Conservation (phyloP, 2,113 vertebrate genomes). For the Gymnocephalus cernua region DNA sequence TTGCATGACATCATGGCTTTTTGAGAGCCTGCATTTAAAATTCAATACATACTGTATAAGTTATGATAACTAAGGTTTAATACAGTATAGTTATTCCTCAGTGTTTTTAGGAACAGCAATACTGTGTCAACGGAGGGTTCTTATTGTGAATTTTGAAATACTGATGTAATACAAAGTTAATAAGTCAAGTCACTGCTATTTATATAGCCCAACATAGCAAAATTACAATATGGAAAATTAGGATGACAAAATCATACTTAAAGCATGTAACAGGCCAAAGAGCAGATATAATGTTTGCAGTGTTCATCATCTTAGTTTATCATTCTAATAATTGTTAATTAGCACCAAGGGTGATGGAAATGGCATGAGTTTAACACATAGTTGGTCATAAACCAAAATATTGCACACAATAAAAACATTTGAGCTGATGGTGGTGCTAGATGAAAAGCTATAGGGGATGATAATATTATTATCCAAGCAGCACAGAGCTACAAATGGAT, state of each 20-base stretch:
- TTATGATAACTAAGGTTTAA: conserved; percentile 5
- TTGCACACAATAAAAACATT: background rate
- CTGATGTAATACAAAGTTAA: background rate
- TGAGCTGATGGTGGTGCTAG: background rate
- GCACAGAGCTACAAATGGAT: too few relatives aligned
- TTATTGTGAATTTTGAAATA: background rate
- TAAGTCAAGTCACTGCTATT: background rate
- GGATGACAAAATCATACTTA: too few relatives aligned
- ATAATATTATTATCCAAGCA: too few relatives aligned
- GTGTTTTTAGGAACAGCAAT: conserved; percentile 16
- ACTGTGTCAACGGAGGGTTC: background rate
- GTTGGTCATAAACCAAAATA: background rate
- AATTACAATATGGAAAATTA: too few relatives aligned
- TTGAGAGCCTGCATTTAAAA: conserved; percentile 38
- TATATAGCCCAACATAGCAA: background rate
- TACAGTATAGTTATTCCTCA: background rate
- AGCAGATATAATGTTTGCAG: too few relatives aligned
- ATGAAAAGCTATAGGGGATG: too few relatives aligned
- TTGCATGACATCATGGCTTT: conserved; percentile 13
- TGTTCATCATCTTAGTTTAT: too few relatives aligned
- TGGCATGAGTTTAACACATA: background rate
- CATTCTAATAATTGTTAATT: background rate
- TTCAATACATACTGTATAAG: conserved; percentile 33
- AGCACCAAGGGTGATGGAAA: background rate
- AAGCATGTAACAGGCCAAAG: background rate